Evolutionary conservation across 1,140 invertebrate species (phyloP).

Genomic region (Kradibia gibbosae): DNA sequence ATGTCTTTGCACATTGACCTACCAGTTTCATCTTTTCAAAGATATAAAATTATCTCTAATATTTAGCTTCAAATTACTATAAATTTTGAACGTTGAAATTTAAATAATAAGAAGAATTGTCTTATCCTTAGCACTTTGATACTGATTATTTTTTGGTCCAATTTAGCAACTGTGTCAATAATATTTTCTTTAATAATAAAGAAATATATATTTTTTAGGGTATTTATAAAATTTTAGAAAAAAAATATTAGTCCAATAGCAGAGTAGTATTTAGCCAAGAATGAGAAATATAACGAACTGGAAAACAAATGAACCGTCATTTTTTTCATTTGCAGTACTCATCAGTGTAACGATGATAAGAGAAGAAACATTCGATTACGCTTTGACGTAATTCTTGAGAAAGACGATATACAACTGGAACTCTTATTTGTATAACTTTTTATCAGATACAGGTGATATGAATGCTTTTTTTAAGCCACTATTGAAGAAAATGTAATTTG

Average conservation of each 20-base stretch:
- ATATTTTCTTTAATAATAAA: neutral
- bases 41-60: too few species aligned
- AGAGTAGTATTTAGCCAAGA: slow-evolving; percentile 25
- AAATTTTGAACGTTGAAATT: too few species aligned
- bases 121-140: too few species aligned
- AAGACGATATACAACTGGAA: slow-evolving; percentile 24
- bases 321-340: slow-evolving; percentile 32
- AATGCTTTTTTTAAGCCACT: slow-evolving; percentile 6
- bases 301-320: slow-evolving; percentile 45
- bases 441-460: slow-evolving; percentile 7
- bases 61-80: too few species aligned
- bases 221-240: neutral
- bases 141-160: too few species aligned
- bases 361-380: slow-evolving; percentile 36
- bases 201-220: neutral
- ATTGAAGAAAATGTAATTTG: neutral
- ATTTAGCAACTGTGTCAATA: too few species aligned
- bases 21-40: too few species aligned
- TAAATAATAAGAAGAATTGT: too few species aligned
- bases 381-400: slow-evolving; percentile 41
- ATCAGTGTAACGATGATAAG: slow-evolving; percentile 36
- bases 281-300: slow-evolving; percentile 37
- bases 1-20: too few species aligned
- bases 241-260: neutral
- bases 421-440: slow-evolving; percentile 36